These are phyloP conservation scores for Potamarius usumacintae DNA, from an alignment of 2,113 vertebrate genomes.

Conservation along the genomic window DNA sequence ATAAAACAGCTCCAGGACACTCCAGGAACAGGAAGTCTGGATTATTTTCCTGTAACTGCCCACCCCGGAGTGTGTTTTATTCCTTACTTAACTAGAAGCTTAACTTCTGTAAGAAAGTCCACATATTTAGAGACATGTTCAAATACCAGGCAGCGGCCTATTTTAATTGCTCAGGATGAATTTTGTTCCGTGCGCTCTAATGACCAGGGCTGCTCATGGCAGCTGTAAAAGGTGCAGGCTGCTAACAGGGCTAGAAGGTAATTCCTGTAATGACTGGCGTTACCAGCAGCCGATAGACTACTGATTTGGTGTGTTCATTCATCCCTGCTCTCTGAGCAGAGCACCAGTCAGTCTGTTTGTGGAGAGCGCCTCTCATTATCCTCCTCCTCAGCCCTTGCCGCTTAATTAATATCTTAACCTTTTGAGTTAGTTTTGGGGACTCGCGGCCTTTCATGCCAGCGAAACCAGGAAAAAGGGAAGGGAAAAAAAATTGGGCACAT, in stretches of 20 bases:
- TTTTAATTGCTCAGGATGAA: conserved; percentile 56
- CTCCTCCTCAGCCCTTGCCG: conserved; percentile 38
- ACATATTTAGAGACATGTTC: conserved; percentile 30
- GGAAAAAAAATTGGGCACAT: conserved; percentile 39
- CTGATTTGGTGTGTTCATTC: conserved; percentile 49
- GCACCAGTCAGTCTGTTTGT: conserved; percentile 44
- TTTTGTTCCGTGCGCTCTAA: conserved; percentile 49
- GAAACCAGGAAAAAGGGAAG: conserved; percentile 23
- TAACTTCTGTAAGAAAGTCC: conserved; percentile 16
- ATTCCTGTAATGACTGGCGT: conserved; percentile 56
- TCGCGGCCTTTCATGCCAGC: conserved; percentile 45
- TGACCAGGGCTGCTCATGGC: conserved; percentile 51
- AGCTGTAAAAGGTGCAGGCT: conserved; percentile 44
- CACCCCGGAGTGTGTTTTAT: not conserved
- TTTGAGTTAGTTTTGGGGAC: conserved; percentile 56
- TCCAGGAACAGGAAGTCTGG: not conserved
- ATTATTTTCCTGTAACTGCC: not conserved
- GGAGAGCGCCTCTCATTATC: conserved; percentile 55
- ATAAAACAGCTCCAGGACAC: not conserved
- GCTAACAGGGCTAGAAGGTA: conserved; percentile 49
- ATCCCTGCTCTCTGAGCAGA: conserved; percentile 29
- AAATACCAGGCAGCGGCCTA: conserved; percentile 34
- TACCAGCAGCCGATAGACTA: conserved; percentile 36
- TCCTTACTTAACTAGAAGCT: not conserved
- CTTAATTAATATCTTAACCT: conserved; percentile 62